Conservation (phyloP, 2,113 vertebrate genomes). For the Polypterus senegalus region DNA sequence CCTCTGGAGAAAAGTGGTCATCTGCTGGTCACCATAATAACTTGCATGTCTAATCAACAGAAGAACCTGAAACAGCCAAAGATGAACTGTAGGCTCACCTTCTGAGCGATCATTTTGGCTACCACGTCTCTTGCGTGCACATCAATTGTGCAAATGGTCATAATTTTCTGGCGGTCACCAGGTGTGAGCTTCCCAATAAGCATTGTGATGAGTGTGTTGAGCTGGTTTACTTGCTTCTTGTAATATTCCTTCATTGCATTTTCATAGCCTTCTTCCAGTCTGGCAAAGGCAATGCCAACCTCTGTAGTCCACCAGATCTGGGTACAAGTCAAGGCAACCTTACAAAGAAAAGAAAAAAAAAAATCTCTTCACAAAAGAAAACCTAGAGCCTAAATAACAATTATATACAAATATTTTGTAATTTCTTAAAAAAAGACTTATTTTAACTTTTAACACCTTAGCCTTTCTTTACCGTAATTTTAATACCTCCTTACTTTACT, state of each 20-base stretch:
- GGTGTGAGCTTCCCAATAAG: conserved; percentile 75
- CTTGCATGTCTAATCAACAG: too few species aligned
- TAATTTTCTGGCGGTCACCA: conserved; percentile 84
- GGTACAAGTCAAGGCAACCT: conserved; percentile 81
- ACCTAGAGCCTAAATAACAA: too few species aligned
- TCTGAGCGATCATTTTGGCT: conserved; percentile 79
- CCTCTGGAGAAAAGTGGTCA: too few species aligned
- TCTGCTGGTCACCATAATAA: too few species aligned
- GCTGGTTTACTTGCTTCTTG: conserved; percentile 84
- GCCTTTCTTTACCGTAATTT: too few species aligned
- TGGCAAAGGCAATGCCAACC: conserved; percentile 72
- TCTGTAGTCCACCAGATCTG: conserved; percentile 96
- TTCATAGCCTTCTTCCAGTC: conserved; percentile 84
- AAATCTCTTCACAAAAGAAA: too few species aligned
- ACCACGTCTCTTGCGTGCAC: conserved; percentile 92
- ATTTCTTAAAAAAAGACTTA: too few species aligned
- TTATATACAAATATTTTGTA: too few species aligned
- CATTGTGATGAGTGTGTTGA: conserved; percentile 82
- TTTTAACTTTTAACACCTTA: too few species aligned
- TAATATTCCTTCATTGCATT: conserved; percentile 82
- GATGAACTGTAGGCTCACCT: conserved; percentile 43
- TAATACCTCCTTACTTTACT: too few species aligned
- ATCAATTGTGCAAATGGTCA: conserved; percentile 93
- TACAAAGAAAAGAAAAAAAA: not conserved
- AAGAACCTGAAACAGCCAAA: not conserved